Evolutionary conservation across 2,113 vertebrate species (phyloP), one percentile per base, ranked within the genome.

Genomic region (Plecturocebus donacophilus): DNA sequence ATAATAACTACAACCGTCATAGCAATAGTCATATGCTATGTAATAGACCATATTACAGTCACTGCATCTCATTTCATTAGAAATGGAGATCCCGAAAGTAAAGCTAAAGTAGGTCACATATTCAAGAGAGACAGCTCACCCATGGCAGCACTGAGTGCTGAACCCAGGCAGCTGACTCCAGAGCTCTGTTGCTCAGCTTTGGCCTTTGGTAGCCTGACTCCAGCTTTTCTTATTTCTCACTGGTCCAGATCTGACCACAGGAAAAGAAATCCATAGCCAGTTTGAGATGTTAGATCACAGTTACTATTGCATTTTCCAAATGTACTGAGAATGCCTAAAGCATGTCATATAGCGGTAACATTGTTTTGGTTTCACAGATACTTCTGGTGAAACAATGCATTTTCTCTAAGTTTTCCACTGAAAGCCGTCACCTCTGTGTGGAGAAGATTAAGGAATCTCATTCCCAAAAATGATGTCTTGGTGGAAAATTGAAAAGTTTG

Each of bases 101-200:
- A 11, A 38, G 38, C 8, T 0, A 3, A 17, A 52, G 3, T 47
- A 5, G 35, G 85, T 32, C 1, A 12, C 2, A 13, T 40, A 8
- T 27, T 25, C 20, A 19, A 13, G 27, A 40, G 45, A 64, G 58
- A 61, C 25, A 30, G 25, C 27, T 61, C 5, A 20, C n/a, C 11
- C n/a, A 5, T 0, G 2, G 56, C 10, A n/a, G 27, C 10, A 17
- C 10, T 42, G n/a, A 4, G 5, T 7, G 5, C 19, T 20, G 38
- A 35, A 9, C 14, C 1, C 54, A 10, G 47, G 47, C 23, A n/a
- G 58, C 30, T 1, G 12, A 8, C 5, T 25, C 42, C 49, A 42
- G 40, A 54, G 71, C 20, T 27, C 1, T 0, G 54, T 6, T 5
- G n/a, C 35, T 54, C 64, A 66, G n/a, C 16, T 64, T n/a, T 79